Conservation (phyloP, 2,797 vertebrate genomes). For the Helicolenus hilgendorfi region DNA sequence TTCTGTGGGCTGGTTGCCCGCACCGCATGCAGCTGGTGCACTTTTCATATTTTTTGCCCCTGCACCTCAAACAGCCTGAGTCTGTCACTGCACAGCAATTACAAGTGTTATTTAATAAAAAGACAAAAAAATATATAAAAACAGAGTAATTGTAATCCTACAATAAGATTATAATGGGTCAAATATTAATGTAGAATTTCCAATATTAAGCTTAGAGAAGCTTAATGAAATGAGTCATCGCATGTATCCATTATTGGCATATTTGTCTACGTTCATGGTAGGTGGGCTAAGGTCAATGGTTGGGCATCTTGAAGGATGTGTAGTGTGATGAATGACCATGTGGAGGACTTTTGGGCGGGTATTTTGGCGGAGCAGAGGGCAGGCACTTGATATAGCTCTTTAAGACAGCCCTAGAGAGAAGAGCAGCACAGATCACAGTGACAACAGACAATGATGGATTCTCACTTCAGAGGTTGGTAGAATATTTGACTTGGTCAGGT, state of each 20-base stretch:
- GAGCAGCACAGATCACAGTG: conserved; percentile 1
- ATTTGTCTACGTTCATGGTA: background rate
- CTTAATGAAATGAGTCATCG: background rate
- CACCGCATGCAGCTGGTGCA: too few species aligned
- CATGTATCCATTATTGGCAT: background rate
- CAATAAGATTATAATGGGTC: background rate
- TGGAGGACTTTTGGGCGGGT: background rate
- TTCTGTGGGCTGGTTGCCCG: too few species aligned
- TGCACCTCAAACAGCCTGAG: too few species aligned
- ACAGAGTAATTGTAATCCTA: background rate
- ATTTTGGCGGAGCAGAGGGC: background rate
- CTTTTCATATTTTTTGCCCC: too few species aligned
- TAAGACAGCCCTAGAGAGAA: background rate
- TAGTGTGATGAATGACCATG: background rate
- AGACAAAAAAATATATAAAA: background rate
- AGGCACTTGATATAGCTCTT: conserved; percentile 10
- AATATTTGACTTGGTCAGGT: background rate
- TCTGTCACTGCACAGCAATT: background rate
- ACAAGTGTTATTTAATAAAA: background rate
- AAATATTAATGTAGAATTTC: background rate
- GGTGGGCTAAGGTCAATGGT: background rate
- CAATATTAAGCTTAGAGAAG: background rate
- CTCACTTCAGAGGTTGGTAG: conserved; percentile 68
- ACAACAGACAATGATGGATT: conserved; percentile 50
- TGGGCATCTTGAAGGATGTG: background rate